Evolutionary conservation across 2,113 vertebrate species (phyloP).

Genomic region (Leptocoma aspasia): DNA sequence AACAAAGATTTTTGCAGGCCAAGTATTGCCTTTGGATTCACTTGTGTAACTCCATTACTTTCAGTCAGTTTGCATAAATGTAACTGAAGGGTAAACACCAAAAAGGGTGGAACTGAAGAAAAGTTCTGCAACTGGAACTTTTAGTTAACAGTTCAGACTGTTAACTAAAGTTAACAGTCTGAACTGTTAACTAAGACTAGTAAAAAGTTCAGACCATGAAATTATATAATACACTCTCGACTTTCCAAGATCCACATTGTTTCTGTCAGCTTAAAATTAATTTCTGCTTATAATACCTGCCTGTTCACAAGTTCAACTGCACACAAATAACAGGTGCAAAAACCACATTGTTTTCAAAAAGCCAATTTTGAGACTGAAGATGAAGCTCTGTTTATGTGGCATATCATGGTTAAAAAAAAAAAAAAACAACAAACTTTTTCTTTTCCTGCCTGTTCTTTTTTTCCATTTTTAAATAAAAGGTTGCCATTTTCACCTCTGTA

Average conservation of each 20-base stretch:
- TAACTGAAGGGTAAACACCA: neutral
- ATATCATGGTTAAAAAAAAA: fast-evolving
- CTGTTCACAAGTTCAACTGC: neutral
- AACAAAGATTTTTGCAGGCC: conserved; percentile 19
- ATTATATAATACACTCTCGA: neutral
- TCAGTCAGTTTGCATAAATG: neutral
- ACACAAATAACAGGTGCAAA: neutral
- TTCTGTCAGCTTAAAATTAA: neutral
- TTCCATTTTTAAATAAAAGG: neutral
- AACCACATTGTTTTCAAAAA: neutral
- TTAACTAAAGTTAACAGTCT: no score
- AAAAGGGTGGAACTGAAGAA: neutral
- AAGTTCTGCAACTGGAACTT: neutral
- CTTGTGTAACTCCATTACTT: neutral
- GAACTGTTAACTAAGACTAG: no score
- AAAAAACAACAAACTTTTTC: no score
- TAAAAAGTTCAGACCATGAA: neutral
- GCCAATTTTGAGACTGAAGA: neutral
- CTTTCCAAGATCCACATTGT: neutral
- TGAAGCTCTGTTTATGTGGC: neutral
- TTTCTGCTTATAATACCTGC: neutral
- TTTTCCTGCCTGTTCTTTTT: neutral
- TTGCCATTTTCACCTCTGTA: neutral
- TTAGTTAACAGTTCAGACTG: neutral
- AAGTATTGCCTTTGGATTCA: neutral